Percentiles rank a stretch among this genome's conserved stretches.
Evolutionary conservation across 2,113 vertebrate species (phyloP).

Genomic region (Bettongia penicillata): DNA sequence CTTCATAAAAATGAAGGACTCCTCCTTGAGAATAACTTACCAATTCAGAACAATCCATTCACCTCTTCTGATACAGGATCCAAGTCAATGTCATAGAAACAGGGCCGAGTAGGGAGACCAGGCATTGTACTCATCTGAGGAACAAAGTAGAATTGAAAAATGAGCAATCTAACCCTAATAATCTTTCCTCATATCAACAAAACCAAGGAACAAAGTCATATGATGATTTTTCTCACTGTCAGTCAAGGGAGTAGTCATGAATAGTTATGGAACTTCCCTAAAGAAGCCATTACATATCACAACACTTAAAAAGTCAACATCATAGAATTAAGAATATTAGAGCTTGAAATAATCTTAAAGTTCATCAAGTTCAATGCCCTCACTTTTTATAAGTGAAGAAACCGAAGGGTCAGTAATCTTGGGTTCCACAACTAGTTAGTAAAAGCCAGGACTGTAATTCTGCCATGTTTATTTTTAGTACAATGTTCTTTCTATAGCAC

Average conservation of each 20-base stretch:
- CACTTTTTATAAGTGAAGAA: not conserved
- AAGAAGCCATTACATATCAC: not conserved
- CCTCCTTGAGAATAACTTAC: conserved; percentile 64
- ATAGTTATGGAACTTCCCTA: not conserved
- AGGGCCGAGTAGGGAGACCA: conserved; percentile 96
- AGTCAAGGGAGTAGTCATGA: not conserved
- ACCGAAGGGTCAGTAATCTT: not conserved
- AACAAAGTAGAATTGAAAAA: conserved; percentile 12
- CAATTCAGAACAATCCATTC: conserved; percentile 93
- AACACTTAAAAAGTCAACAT: not conserved
- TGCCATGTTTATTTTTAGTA: not conserved
- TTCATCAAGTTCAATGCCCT: not conserved
- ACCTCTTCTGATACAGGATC: conserved; percentile 92
- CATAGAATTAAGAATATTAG: not conserved
- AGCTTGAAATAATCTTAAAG: not conserved
- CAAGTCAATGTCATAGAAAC: conserved; percentile 98
- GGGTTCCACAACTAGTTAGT: not conserved
- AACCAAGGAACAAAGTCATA: not conserved
- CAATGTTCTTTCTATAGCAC: not conserved
- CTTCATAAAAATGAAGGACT: not conserved
- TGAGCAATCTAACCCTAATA: not conserved
- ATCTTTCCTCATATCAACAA: not conserved
- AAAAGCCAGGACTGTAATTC: not conserved
- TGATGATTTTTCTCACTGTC: not conserved
- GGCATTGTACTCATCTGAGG: conserved; percentile 98